Base-by-base conservation (phyloP, 2,888 invertebrate genomes). In the Tiliacea citrago region DNA sequence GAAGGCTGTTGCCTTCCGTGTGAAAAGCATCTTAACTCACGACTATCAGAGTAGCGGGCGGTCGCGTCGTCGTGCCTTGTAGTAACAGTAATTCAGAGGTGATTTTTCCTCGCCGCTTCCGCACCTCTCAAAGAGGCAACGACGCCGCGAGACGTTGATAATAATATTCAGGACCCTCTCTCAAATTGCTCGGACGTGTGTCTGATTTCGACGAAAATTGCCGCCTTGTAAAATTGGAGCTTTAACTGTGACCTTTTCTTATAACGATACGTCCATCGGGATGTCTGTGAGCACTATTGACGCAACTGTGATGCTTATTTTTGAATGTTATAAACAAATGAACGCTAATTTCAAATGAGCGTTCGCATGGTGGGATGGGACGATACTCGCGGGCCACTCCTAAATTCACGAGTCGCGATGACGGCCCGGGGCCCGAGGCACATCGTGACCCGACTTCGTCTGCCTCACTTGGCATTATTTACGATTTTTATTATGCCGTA, bases 401-500 rank as follows among this genome's bases (percentile, higher is more conserved):
- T 95, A 94, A 96, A 95, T 94, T 94, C 91, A 91, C 93, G 90
- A 93, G 92, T 92, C 90, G 89, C 94, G 95, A 92, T 94, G 96
- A 95, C 94, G 95, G 94, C 89, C 84, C 86, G 81, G 87, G 82
- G 93, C 96, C 94, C 86, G 91, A 86, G 94, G 96, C 96, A 88
- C 90, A 87, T 95, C 96, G 96, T 96, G 96, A 96, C 95, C 94
- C 88, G 93, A 90, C 94, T 91, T 88, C 89, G 91, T 91, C 91
- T 92, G 94, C 91, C 90, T 92, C 92, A 93, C 92, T 93, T 91
- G 92, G 92, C 90, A 92, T 94, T 95, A 95, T 95, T 95, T 95
- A 95, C 93, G 93, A 95, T 95, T 95, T 96, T 95, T 96, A 95
- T 94, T 94, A 93, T 92, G 91, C 92, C 91, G 93, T 94, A 95